Base-by-base conservation (phyloP, 2,113 vertebrate species). In the Gymnobelideus leadbeateri region DNA sequence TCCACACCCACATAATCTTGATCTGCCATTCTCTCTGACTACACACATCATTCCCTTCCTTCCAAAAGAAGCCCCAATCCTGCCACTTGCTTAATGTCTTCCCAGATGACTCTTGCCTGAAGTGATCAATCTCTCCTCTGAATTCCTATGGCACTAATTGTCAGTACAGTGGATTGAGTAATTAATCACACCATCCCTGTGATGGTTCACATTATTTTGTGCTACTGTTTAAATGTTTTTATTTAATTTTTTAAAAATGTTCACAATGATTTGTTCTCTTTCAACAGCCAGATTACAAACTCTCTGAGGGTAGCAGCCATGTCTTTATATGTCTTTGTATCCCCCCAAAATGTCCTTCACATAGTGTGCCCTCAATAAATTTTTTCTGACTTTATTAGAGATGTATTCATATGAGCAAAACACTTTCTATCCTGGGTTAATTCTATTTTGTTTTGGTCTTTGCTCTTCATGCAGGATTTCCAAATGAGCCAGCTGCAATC, bases 401-500 rank as follows among this genome's bases (percentile, higher is more conserved):
- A 84, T 43, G 0, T 23, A 84, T 43, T 84, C 68, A 84, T 21
- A 77, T 23, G 68, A 43, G 19, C 7, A 43, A 84, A 84, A 84
- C 6, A 2, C 23, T 84, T 21, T 84, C n/a, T 84, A 2, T 28
- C 21, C 53, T 93, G 49, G 53, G 5, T 91, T 26, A 90, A 3
- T 51, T 93, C 26, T 94, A 26, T 93, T 1, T 55, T 50, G 3
- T 10, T 49, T 89, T 97, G 91, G 49, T 96, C 9, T 95, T 93
- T 98, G 31, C 95, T 98, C 50, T 98, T 51, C 96, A 89, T 97
- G 90, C 96, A 99, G 99, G 99, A 94, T 99, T 99, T 97, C 99
- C 99, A 92, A 99, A 99, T 54, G 99, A 99, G 94, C 99, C 99
- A 94, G 99, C 99, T 96, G 99, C 99, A 49, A 96, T 98, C 92